Evolutionary conservation across 2,113 vertebrate genomes (phyloP), one percentile per base, ranked within the genome.

Genomic region (Cryptoleucopteryx plumbea): DNA sequence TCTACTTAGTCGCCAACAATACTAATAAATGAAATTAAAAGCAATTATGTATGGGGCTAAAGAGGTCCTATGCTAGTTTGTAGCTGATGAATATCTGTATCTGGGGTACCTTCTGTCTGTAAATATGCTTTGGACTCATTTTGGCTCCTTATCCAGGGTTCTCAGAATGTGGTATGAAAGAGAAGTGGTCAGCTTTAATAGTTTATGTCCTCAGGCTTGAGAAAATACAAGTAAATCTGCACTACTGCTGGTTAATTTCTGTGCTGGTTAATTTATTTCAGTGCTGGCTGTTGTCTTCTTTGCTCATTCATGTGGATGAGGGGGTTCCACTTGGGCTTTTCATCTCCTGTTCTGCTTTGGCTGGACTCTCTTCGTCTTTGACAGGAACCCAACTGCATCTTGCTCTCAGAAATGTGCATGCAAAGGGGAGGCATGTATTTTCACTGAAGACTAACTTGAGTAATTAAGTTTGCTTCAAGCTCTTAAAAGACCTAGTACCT

Each of bases 381-480:
- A 23, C 11, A 11, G 38, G 53, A 79, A 10, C 16, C 15, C 18
- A 27, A 2, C 38, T 50, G 23, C 20, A 14, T 47, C 5, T 26
- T 67, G 21, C 22, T 36, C 4, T 56, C 16, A 52, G 53, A 55
- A 73, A 21, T 23, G 6, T 12, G n/a, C 0, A 0, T 48, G 5
- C 71, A 10, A 56, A 82, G 32, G 22, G 29, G 15, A 90, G 45
- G 11, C 27, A 13, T 27, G 10, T 72, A 16, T 68, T 68, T 66
- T 74, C 38, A 26, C 4, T 58, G 55, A 58, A 68, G 38, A 52
- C 20, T 58, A 52, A 78, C 21, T 55, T 52, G 12, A 34, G 16
- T 63, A 47, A 52, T 36, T 52, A 79, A 36, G 22, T 50, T 79
- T 59, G 31, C 19, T 63, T 74, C 15, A 68, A 18, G 18, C 26